phyloP scores from a whole-genome alignment of 1,140 invertebrate genomes.

The Cydia pomonella region DNA sequence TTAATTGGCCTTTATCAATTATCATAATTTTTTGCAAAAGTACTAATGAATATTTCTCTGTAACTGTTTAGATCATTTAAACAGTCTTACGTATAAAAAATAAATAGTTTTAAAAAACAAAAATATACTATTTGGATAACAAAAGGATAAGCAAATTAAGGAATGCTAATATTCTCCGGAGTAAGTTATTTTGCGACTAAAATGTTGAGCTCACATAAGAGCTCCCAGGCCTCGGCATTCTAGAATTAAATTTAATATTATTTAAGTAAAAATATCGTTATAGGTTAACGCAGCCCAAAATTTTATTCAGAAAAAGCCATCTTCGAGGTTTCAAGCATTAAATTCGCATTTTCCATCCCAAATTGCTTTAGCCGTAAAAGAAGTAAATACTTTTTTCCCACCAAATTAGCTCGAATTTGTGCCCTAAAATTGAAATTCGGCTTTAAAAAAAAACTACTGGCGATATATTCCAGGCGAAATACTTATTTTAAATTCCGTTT shows the following conservation, averaged over 20 bases:
- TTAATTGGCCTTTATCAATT: no score
- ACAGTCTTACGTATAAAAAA: not conserved
- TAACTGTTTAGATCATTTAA: no score
- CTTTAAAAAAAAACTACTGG: conserved; percentile 21
- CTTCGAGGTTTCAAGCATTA: not conserved
- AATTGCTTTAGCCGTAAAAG: not conserved
- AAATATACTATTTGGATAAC: not conserved
- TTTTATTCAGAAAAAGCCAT: not conserved
- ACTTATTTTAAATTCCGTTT: conserved; percentile 31
- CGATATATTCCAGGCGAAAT: conserved; percentile 5
- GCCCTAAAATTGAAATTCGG: conserved; percentile 2
- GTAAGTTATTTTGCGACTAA: not conserved
- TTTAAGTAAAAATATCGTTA: not conserved
- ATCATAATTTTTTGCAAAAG: no score
- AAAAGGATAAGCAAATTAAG: not conserved
- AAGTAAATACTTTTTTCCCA: not conserved
- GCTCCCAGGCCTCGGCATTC: not conserved
- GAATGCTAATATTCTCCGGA: not conserved
- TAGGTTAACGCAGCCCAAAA: not conserved
- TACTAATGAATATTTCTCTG: no score
- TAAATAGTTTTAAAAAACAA: not conserved
- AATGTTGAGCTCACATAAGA: not conserved
- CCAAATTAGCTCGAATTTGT: not conserved
- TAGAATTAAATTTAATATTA: not conserved
- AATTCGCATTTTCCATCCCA: not conserved